Evolutionary conservation across 1,140 invertebrate species (phyloP).

Genomic region (Hycleus cichorii): DNA sequence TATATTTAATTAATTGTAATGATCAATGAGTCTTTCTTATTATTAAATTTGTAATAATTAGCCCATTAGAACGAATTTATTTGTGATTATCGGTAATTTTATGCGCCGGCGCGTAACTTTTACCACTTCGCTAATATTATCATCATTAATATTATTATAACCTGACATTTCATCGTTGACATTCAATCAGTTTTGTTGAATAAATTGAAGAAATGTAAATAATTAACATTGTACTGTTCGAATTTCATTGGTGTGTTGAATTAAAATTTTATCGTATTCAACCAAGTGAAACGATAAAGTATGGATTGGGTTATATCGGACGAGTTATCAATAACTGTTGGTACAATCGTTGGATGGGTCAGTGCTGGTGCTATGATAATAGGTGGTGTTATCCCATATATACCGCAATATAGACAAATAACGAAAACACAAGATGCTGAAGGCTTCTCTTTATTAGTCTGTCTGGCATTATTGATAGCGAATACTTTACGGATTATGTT

Average conservation of each 20-base stretch:
- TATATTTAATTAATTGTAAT: no score
- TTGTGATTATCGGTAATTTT: background rate
- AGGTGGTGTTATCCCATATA: slow-evolving; percentile 77
- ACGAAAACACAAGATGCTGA: slow-evolving; percentile 82
- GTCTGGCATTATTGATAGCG: slow-evolving; percentile 86
- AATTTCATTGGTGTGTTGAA: no score
- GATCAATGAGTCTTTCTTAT: no score
- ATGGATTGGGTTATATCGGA: slow-evolving; percentile 68
- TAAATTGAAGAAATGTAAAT: no score
- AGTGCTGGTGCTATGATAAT: slow-evolving; percentile 82
- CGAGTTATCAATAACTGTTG: slow-evolving; percentile 56
- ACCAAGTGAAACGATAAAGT: slow-evolving; percentile 7
- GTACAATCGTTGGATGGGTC: slow-evolving; percentile 57
- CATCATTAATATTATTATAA: background rate
- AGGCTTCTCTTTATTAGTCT: slow-evolving; percentile 96
- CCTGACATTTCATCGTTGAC: slow-evolving; percentile 11
- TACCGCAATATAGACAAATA: slow-evolving; percentile 93
- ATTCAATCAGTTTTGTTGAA: slow-evolving; percentile 3
- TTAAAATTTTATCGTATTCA: no score
- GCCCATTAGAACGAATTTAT: no score
- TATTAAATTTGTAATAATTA: no score
- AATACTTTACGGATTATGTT: slow-evolving; percentile 96
- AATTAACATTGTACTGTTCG: no score
- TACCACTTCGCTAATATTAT: background rate
- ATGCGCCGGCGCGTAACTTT: slow-evolving; percentile 6